phyloP scores from a whole-genome alignment of 2,797 vertebrate species.

The Sus cebifrons region DNA sequence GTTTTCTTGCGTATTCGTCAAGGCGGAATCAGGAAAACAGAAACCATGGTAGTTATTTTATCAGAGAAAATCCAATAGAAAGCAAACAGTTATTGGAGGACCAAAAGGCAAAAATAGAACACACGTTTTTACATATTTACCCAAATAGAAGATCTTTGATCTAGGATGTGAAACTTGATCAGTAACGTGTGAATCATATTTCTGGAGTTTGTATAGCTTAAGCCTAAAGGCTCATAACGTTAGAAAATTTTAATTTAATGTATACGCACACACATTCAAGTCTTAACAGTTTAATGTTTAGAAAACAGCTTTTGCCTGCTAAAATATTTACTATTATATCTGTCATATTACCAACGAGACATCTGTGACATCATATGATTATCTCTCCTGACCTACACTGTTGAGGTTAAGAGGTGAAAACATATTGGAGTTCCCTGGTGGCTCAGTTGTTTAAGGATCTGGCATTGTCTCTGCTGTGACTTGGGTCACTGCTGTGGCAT shows the following conservation, averaged over 20 bases:
- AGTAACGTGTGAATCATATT: slow-evolving; percentile 28
- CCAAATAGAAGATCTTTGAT: slow-evolving; percentile 43
- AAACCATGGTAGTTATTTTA: not conserved
- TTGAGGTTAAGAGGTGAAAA: not conserved
- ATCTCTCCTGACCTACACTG: not conserved
- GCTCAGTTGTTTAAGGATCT: too few relatives aligned
- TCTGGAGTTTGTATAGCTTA: slow-evolving; percentile 7
- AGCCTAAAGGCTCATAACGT: slow-evolving; percentile 6
- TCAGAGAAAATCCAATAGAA: slow-evolving; percentile 10
- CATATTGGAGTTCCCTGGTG: too few relatives aligned
- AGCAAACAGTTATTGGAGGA: not conserved
- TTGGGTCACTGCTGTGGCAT: too few relatives aligned
- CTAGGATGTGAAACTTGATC: slow-evolving; percentile 41
- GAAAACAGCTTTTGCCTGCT: not conserved
- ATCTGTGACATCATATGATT: slow-evolving; percentile 9
- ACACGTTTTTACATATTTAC: not conserved
- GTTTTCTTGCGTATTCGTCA: slow-evolving; percentile 41
- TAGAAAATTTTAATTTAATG: slow-evolving; percentile 48
- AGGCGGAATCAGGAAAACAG: slow-evolving; percentile 2
- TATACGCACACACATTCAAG: not conserved
- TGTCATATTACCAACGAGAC: not conserved
- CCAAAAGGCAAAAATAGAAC: not conserved
- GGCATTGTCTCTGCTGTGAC: too few relatives aligned
- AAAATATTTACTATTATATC: not conserved
- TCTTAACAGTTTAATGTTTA: slow-evolving; percentile 35